These are phyloP conservation scores for Phalera bucephala DNA, from an alignment of 2,888 invertebrate genomes.

Conservation along the genomic window DNA sequence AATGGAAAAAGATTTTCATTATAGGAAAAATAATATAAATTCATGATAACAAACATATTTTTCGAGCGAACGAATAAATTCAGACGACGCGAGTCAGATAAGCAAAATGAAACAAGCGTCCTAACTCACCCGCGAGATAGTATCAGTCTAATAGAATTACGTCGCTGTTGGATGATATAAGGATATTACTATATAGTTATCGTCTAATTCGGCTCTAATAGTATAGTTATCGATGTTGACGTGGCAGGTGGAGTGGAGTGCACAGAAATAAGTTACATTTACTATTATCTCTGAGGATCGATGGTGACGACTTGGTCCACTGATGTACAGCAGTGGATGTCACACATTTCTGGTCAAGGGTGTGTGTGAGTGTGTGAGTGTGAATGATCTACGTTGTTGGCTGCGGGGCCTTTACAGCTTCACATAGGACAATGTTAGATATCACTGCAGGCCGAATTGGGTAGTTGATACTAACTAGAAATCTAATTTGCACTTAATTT, in stretches of 20 bases:
- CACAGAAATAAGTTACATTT: constrained; percentile 75
- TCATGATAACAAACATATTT: constrained; percentile 8
- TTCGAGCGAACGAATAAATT: constrained; percentile 11
- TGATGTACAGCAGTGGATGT: no score
- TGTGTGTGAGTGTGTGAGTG: no score
- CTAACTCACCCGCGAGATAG: constrained; percentile 1
- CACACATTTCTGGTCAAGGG: no score
- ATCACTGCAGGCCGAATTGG: no score
- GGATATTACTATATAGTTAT: constrained; percentile 42
- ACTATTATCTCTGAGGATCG: constrained; percentile 64
- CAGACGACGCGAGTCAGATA: constrained; percentile 9
- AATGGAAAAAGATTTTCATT: constrained; percentile 19
- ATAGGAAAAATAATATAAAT: constrained; percentile 6
- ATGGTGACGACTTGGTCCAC: constrained; percentile 6
- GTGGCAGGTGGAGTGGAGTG: constrained; percentile 39
- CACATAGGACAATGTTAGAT: no score
- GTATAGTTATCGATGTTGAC: constrained; percentile 54
- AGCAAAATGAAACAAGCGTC: constrained; percentile 19
- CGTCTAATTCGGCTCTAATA: constrained; percentile 56
- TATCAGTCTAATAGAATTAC: constrained; percentile 11
- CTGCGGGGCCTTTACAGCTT: no score
- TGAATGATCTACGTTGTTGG: no score
- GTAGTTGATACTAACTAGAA: no score
- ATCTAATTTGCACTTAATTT: no score
- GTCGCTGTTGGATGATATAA: constrained; percentile 37